Percentiles rank a stretch among this genome's conserved stretches.
phyloP scores from a whole-genome alignment of 2,797 vertebrate genomes.

The Fratercula arctica region DNA sequence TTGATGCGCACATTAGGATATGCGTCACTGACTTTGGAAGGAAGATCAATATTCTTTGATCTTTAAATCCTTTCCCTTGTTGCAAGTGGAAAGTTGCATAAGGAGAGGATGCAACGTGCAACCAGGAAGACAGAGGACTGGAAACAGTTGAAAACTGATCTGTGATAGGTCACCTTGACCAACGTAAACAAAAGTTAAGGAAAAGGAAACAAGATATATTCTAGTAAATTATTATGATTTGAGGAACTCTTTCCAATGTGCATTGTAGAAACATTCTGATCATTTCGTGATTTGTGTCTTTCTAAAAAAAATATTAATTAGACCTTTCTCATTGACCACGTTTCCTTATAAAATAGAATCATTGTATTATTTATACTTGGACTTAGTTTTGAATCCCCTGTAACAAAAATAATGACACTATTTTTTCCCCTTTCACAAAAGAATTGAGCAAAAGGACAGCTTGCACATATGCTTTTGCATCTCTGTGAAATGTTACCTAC shows the following conservation, averaged over 20 bases:
- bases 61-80: conserved; percentile 52
- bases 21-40: conserved; percentile 51
- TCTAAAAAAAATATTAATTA: not conserved
- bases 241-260: not conserved
- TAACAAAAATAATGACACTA: not conserved
- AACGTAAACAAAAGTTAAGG: not conserved
- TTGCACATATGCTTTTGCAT: not conserved
- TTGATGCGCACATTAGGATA: not conserved
- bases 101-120: not conserved
- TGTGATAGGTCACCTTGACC: not conserved
- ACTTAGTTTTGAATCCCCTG: not conserved
- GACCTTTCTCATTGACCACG: not conserved
- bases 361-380: not conserved
- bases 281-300: not conserved
- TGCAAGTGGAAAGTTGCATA: conserved; percentile 19
- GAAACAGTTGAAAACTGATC: conserved; percentile 18
- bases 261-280: not conserved
- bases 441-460: not conserved
- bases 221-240: not conserved
- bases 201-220: not conserved
- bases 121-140: not conserved
- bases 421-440: not conserved
- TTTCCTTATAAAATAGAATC: not conserved
- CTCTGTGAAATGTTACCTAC: not conserved
- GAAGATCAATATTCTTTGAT: conserved; percentile 65